phyloP scores from a whole-genome alignment of 2,797 vertebrate genomes.

The Clarias platycephalus region DNA sequence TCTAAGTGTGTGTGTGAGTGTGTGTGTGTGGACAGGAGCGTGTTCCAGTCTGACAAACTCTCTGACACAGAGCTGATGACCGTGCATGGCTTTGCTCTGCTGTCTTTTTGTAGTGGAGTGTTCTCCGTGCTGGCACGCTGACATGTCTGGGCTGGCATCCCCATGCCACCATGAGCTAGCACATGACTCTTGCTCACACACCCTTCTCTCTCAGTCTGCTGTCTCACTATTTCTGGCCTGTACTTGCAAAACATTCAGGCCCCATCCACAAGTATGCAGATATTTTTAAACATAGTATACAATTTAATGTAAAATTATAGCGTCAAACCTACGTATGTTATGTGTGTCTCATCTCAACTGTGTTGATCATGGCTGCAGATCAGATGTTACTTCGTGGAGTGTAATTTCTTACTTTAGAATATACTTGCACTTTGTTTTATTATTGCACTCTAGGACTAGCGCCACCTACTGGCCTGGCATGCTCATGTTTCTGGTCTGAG shows the following conservation, averaged over 20 bases:
- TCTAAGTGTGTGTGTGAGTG: constrained; percentile 24
- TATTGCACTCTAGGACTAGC: background rate
- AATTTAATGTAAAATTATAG: background rate
- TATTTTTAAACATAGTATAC: background rate
- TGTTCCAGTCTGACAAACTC: constrained; percentile 22
- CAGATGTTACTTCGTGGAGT: background rate
- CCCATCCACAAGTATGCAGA: background rate
- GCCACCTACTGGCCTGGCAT: background rate
- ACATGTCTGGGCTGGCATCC: constrained; percentile 51
- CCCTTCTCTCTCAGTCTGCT: constrained; percentile 44
- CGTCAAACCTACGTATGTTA: background rate
- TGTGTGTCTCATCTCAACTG: background rate
- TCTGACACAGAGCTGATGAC: constrained; percentile 33
- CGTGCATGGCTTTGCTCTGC: constrained; percentile 30
- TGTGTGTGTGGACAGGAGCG: constrained; percentile 17
- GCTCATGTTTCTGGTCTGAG: background rate
- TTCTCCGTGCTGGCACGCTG: constrained; percentile 45
- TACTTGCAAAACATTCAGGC: constrained; percentile 4
- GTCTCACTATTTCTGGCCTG: constrained; percentile 47
- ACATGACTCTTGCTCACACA: constrained; percentile 47
- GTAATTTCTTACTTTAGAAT: background rate
- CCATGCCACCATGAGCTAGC: constrained; percentile 42
- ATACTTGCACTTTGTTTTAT: background rate
- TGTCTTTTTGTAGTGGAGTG: constrained; percentile 40
- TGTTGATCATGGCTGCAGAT: background rate